Evolutionary conservation across 2,888 invertebrate species (phyloP), one percentile per base, ranked within the genome.

Genomic region (Luperina nickerlii): DNA sequence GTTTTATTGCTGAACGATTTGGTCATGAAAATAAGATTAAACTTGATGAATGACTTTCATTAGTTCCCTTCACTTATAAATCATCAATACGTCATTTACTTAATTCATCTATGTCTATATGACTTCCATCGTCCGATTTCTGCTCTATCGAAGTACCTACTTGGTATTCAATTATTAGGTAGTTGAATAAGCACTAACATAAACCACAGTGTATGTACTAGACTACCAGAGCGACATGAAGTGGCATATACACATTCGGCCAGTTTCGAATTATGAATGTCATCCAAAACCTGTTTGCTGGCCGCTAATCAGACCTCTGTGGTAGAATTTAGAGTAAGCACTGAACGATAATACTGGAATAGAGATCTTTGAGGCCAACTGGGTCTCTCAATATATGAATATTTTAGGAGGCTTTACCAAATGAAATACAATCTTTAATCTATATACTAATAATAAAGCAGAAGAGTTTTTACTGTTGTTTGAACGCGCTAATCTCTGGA

Each of bases 1-100:
- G 65, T 85, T 87, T 84, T 69, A 66, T 71, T 76, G 13, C 20
- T 45, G 18, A 42, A 24, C 8, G 42, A 13, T 38, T 79, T 51
- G 42, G 11, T 62, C 9, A 24, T 60, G 32, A 62, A 63, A 62
- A 65, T 45, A 54, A n/a, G 20, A 67, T 71, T 20, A 13, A 72
- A 13, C 15, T 66, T 45, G n/a, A 4, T 4, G 6, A 62, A 42
- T 48, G 38, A 2, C 3, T 79, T 60, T 69, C 4, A 69, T 74
- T 72, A 4, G 8, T 69, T 42, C 6, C 45, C 1, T 70, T 48
- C 1, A 42, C 63, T 57, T 32, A 20, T 7, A 2, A 62, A 24
- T 20, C 7, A 27, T 15, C 13, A 54, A 69, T 38, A 63, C 20
- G 42, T 57, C 15, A 65, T 20, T 18, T 45, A n/a, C 42, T 45